Evolutionary conservation across 2,888 invertebrate genomes (phyloP).

Genomic region (Priocnemis perturbator): DNA sequence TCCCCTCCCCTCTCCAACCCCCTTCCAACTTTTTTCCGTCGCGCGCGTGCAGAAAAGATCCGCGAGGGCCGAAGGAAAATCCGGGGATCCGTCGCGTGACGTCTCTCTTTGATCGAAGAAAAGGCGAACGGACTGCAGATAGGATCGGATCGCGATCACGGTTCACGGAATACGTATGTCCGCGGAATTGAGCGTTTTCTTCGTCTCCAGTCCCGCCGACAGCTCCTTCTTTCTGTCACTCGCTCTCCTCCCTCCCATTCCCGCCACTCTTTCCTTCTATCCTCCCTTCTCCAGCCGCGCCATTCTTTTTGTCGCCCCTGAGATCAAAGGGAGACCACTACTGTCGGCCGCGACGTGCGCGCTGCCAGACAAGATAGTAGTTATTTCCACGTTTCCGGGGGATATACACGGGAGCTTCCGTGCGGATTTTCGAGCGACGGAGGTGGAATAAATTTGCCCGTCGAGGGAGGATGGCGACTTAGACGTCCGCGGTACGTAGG

Average conservation of each 20-base stretch:
- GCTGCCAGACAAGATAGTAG: slow-evolving; percentile 22
- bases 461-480: slow-evolving; percentile 8
- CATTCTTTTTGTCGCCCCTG: slow-evolving; percentile 27
- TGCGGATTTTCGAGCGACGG: slow-evolving; percentile 31
- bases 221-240: slow-evolving; percentile 6
- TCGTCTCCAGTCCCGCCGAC: neutral
- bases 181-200: neutral
- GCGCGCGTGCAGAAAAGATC: neutral
- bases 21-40: neutral
- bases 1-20: neutral
- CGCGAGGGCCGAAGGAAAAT: slow-evolving; percentile 1
- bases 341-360: slow-evolving; percentile 34
- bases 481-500: no score
- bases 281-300: neutral
- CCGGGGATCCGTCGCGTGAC: slow-evolving; percentile 14
- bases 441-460: slow-evolving; percentile 25
- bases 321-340: slow-evolving; percentile 34
- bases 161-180: slow-evolving; percentile 30
- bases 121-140: slow-evolving; percentile 18
- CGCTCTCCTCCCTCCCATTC: neutral
- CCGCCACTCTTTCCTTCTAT: no score
- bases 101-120: slow-evolving; percentile 28
- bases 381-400: slow-evolving; percentile 30
- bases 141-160: slow-evolving; percentile 19
- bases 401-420: slow-evolving; percentile 23